Base-by-base conservation (phyloP, 2,113 vertebrate genomes). In the Lipotes vexillifer region DNA sequence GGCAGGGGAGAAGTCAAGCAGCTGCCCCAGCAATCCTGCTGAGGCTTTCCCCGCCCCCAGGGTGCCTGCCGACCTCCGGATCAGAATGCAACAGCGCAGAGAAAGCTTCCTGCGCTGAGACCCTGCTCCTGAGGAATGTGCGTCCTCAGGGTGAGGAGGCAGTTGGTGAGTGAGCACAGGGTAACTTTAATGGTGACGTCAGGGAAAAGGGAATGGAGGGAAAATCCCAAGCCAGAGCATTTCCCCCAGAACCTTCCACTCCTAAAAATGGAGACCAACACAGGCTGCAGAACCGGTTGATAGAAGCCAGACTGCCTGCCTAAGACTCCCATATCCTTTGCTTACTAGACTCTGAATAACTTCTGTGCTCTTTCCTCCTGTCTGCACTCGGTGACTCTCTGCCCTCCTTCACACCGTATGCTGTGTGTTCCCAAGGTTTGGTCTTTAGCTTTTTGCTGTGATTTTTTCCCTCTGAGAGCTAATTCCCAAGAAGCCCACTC, bases 231-330 rank as follows among this genome's bases (percentile, higher is more conserved):
- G n/a, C 20, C 33, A 69, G 52, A n/a, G 25, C 33, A 20, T 71
- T 77, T 90, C 23, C 57, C 44, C 29, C 18, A 72, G 78, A 81
- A 82, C 65, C 72, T 52, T 75, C 63, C 31, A 36, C 49, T 87
- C 27, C 27, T 21, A 41, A n/a, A 57, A 88, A 65, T 21, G 13
- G 15, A 94, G 52, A 18, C 9, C 63, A 71, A n/a, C 59, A 36
- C 1, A 71, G 29, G 23, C 21, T 11, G 25, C 0, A 61, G 38
- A 13, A 0, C 0, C 27, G 41, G 41, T 14, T 72, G 27, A 7
- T 5, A 17, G 74, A 72, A 90, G 69, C 15, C 49, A 59, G 15
- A 5, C 14, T 63, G 44, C 72, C n/a, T 41, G 33, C 33, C 6
- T 0, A 41, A 71, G 59, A 31, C 44, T 61, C 6, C 17, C 0